Evolutionary conservation across 2,113 vertebrate genomes (phyloP).

Genomic region (Grammomys surdaster): DNA sequence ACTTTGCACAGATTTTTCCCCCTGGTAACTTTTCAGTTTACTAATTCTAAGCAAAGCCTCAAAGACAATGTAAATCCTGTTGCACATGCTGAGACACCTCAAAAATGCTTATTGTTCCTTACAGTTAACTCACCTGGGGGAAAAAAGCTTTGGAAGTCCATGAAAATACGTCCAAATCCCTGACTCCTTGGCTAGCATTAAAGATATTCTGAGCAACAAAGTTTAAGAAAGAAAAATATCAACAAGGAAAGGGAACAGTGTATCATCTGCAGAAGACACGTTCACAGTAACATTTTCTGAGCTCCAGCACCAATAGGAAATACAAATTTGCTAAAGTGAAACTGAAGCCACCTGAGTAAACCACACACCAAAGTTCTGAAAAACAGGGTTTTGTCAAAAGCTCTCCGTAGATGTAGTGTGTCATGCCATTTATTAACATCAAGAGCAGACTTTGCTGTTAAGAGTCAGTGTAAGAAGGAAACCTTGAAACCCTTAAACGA

Average conservation of each 20-base stretch:
- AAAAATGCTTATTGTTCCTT: constrained; percentile 87
- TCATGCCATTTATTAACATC: constrained; percentile 95
- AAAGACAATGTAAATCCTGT: constrained; percentile 69
- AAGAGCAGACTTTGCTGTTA: constrained; percentile 82
- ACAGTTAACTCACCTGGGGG: constrained; percentile 95
- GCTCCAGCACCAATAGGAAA: constrained; percentile 72
- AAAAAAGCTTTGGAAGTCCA: constrained; percentile 97
- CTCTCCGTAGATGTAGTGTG: constrained; percentile 93
- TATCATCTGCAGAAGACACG: constrained; percentile 84
- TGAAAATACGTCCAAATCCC: constrained; percentile 97
- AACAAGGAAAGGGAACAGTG: constrained; percentile 88
- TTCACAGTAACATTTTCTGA: constrained; percentile 79
- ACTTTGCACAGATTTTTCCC: constrained; percentile 18
- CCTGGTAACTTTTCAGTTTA: constrained; percentile 43
- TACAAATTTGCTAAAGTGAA: constrained; percentile 67
- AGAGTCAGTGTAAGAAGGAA: constrained; percentile 65
- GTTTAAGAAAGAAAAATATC: constrained; percentile 95
- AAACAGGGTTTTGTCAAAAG: constrained; percentile 84
- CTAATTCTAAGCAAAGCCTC: constrained; percentile 67
- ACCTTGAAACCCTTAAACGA: constrained; percentile 67
- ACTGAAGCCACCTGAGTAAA: constrained; percentile 82
- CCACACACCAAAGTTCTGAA: constrained; percentile 79
- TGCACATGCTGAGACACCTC: constrained; percentile 80
- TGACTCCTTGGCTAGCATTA: constrained; percentile 99
- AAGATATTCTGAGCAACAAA: constrained; percentile 98